Base-by-base conservation (phyloP, 2,888 invertebrate genomes). In the Steinernema scapterisci region DNA sequence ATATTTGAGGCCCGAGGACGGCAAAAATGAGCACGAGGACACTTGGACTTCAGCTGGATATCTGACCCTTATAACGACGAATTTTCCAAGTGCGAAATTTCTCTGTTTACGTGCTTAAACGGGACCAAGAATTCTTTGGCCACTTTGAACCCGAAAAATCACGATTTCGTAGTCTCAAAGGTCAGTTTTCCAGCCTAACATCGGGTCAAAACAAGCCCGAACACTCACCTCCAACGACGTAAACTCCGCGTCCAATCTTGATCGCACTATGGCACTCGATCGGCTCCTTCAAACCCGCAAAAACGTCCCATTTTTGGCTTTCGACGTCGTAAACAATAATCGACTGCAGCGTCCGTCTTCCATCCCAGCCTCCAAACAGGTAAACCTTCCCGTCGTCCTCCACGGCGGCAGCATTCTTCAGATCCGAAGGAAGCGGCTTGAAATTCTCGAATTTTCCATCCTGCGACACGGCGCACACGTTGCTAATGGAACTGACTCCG, bases 351-450 rank as follows among this genome's bases (percentile, higher is more conserved):
- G 81, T 81, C 48, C 79, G 63, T 25, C 76, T 79, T 52, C 82
- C 84, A 73, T 85, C 83, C 84, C 84, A 85, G n/a, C 85, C 85
- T 16, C 85, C 85, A 70, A 85, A 78, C 44, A 85, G 46, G 16
- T 83, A 52, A 25, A 82, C 75, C 23, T 75, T 72, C 21, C 70
- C 73, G 25, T 56, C 43, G 6, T 72, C 44, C 7, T 43, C 31
- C 38, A 75, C 70, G 21, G 79, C 81, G 6, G 81, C 70, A 0
- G 77, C 73, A 52, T 81, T 81, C 72, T 81, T 81, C 44, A 82
- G 74, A 11, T 74, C 78, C 71, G 73, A 73, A 5, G 73, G 52
- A 23, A 81, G 77, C 5, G 21, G 46, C 23, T 19, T 13, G n/a
- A 43, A 23, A 6, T 71, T 71, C 21, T 71, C 46, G 71, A 71